These are phyloP conservation scores for Tinamus guttatus DNA, from an alignment of 2,113 vertebrate species.

Conservation along the genomic window DNA sequence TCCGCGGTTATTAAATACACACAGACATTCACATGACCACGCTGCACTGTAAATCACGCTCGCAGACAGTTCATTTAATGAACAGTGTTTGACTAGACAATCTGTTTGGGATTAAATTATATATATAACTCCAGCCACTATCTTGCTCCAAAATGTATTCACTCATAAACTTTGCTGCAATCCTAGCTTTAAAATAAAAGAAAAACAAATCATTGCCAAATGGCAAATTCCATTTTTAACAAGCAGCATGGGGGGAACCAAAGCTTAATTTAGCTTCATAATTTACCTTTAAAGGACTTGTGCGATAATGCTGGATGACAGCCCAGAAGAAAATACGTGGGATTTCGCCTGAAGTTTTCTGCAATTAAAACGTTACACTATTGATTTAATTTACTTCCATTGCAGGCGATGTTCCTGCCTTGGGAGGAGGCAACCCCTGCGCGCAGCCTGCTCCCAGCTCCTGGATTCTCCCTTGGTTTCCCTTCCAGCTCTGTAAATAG, in stretches of 20 bases:
- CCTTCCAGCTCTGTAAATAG: background rate
- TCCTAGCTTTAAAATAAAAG: background rate
- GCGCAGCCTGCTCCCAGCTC: background rate
- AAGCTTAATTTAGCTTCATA: slow-evolving; percentile 42
- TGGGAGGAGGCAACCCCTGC: background rate
- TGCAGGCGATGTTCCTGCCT: background rate
- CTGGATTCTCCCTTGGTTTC: background rate
- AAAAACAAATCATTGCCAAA: slow-evolving; percentile 9
- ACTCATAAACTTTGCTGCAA: slow-evolving; percentile 6
- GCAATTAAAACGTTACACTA: slow-evolving; percentile 38
- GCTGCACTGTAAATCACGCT: slow-evolving; percentile 66
- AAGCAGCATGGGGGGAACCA: slow-evolving; percentile 22
- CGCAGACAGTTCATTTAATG: slow-evolving; percentile 67
- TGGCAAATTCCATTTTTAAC: slow-evolving; percentile 38
- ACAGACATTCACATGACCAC: slow-evolving; percentile 50
- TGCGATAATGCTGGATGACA: slow-evolving; percentile 18
- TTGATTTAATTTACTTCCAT: background rate
- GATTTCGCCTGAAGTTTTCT: background rate
- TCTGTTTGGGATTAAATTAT: slow-evolving; percentile 50
- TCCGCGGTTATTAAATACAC: slow-evolving; percentile 49
- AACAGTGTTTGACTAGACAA: slow-evolving; percentile 52
- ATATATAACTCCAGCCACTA: background rate
- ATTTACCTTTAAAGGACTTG: slow-evolving; percentile 48
- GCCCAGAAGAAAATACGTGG: slow-evolving; percentile 12
- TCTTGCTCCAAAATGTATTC: background rate